Base-by-base conservation (phyloP, 2,888 invertebrate genomes). In the Pyralis farinalis region DNA sequence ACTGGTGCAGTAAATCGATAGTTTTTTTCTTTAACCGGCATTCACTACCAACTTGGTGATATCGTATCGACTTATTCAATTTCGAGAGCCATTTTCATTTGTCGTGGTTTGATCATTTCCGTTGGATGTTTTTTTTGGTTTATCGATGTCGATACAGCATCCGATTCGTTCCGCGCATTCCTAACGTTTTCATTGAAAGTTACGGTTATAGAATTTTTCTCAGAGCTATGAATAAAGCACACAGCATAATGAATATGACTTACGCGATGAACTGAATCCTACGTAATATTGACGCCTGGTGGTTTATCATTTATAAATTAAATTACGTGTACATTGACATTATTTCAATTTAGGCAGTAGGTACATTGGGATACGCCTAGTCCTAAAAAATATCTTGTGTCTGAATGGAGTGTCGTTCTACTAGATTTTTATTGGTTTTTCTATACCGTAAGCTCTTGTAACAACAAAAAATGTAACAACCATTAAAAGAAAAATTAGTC, bases 21-120 rank as follows among this genome's bases (percentile, higher is more conserved):
- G 71, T 81, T 82, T 84, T 80, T 82, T 72, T 66, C 71, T 59
- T 63, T 72, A 75, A 75, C 78, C 77, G 75, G 78, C 77, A 76
- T 86, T 86, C 83, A 87, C 85, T 83, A 84, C 81, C 61, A 59
- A 72, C 73, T 79, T 79, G 78, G 82, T 83, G 82, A 79, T 85
- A 81, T 69, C 83, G 81, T 85, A 81, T 69, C 83, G 81, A 75
- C 63, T 83, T 86, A 86, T 86, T 87, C 83, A 85, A 88, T 86
- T 86, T 85, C 73, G 64, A 66, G 60, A 71, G 68, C 71, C 61
- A 72, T 77, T 78, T 76, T 74, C 74, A 82, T 82, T 77, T 71
- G 75, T 73, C 73, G 73, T 69, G 77, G 73, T 74, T 58, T 55
- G 69, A 75, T 72, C 83, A 71, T 86, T 87, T 85, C 85, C 85